phyloP scores from a whole-genome alignment of 2,888 invertebrate genomes.

The Megastigmus dorsalis region DNA sequence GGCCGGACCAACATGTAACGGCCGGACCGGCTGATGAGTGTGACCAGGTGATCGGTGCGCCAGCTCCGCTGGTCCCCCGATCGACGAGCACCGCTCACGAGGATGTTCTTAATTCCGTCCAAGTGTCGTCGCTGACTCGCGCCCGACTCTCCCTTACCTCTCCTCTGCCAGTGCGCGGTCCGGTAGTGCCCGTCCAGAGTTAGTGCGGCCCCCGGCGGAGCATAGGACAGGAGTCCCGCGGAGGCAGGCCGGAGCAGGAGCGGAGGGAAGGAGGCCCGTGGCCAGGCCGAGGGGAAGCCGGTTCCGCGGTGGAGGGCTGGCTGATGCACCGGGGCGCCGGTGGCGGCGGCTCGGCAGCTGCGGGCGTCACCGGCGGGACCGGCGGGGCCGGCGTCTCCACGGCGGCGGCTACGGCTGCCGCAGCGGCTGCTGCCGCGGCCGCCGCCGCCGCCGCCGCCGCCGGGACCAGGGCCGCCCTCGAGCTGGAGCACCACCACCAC shows the following conservation, averaged over 20 bases:
- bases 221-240: not conserved
- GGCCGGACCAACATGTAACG: not conserved
- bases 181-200: not conserved
- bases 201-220: not conserved
- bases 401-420: constrained; percentile 65
- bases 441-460: constrained; percentile 78
- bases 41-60: no score
- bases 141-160: no score
- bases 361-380: constrained; percentile 81
- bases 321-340: constrained; percentile 88
- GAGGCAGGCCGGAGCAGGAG: not conserved
- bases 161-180: no score
- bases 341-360: constrained; percentile 78
- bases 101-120: no score
- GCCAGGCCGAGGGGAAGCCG: constrained; percentile 33
- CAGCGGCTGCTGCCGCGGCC: constrained; percentile 74
- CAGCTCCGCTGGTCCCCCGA: no score
- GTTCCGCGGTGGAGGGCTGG: constrained; percentile 72
- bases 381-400: constrained; percentile 80
- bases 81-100: no score
- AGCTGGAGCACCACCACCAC: constrained; percentile 76
- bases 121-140: no score
- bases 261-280: constrained; percentile 35
- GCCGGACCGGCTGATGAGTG: no score
- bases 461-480: constrained; percentile 73